Conservation (phyloP, 2,797 vertebrate species). For the Sebastolobus alascanus region DNA sequence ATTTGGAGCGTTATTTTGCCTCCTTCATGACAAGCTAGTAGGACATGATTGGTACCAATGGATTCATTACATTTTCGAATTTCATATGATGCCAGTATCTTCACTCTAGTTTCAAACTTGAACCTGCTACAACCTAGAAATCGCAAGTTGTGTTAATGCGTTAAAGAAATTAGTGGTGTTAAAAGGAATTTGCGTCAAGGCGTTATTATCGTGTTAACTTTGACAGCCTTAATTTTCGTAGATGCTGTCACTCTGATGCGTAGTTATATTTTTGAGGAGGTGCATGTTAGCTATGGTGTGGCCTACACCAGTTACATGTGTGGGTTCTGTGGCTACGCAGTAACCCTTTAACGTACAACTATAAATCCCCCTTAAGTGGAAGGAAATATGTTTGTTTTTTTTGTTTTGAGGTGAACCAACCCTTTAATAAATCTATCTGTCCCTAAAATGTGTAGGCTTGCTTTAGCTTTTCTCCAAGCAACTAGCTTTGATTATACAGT, state of each 20-base stretch:
- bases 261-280: neutral
- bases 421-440: neutral
- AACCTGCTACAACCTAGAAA: too few species aligned
- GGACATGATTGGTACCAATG: too few species aligned
- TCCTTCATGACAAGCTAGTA: too few species aligned
- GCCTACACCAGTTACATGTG: neutral
- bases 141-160: accelerated
- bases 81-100: too few species aligned
- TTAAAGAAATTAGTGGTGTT: too few species aligned
- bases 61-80: too few species aligned
- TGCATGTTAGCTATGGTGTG: neutral
- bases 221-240: too few species aligned
- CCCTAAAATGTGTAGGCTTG: neutral
- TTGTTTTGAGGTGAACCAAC: neutral
- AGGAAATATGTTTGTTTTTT: neutral
- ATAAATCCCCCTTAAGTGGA: neutral
- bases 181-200: too few species aligned
- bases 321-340: accelerated
- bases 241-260: neutral
- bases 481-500: neutral
- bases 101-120: neutral
- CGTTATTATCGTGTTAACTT: too few species aligned
- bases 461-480: neutral
- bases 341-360: neutral
- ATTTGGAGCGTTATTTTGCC: too few species aligned